Conservation (phyloP, 1,140 invertebrate species). For the Campoletis sonorensis region DNA sequence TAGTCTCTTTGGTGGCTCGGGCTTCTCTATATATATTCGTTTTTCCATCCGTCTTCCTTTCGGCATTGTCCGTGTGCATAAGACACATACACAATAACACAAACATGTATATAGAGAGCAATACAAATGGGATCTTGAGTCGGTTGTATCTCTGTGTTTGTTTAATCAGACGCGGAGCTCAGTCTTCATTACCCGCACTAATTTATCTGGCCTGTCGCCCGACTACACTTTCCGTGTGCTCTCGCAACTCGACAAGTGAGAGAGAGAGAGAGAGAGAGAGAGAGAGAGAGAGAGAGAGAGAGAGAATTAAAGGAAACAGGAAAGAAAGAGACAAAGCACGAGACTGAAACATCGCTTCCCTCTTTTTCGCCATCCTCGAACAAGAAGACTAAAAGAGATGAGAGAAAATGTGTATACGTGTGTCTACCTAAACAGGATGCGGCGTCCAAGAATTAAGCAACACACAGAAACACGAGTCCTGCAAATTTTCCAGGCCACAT, state of each 20-base stretch:
- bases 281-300: no score
- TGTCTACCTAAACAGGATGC: slow-evolving; percentile 4
- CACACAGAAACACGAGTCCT: background rate
- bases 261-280: no score
- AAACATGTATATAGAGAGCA: slow-evolving; percentile 36
- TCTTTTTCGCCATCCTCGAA: background rate
- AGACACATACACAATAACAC: slow-evolving; percentile 9
- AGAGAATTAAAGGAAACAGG: no score
- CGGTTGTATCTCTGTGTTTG: slow-evolving; percentile 67
- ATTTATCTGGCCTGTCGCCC: slow-evolving; percentile 71
- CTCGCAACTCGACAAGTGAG: no score
- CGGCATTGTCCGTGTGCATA: slow-evolving; percentile 23
- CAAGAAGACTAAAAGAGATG: slow-evolving; percentile 4
- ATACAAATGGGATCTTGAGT: slow-evolving; percentile 60
- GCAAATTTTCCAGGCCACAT: slow-evolving; percentile 31
- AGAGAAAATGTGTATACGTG: background rate
- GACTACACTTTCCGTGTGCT: slow-evolving; percentile 54
- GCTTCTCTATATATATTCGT: slow-evolving; percentile 11
- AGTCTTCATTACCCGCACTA: slow-evolving; percentile 72
- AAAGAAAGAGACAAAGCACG: no score
- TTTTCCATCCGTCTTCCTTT: slow-evolving; percentile 44
- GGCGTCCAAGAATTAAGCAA: slow-evolving; percentile 4
- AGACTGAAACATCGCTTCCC: background rate
- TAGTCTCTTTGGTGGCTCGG: background rate
- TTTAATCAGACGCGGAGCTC: slow-evolving; percentile 72